Base-by-base conservation (phyloP, 2,888 invertebrate genomes). In the Sinopyrophorus schimmeli region DNA sequence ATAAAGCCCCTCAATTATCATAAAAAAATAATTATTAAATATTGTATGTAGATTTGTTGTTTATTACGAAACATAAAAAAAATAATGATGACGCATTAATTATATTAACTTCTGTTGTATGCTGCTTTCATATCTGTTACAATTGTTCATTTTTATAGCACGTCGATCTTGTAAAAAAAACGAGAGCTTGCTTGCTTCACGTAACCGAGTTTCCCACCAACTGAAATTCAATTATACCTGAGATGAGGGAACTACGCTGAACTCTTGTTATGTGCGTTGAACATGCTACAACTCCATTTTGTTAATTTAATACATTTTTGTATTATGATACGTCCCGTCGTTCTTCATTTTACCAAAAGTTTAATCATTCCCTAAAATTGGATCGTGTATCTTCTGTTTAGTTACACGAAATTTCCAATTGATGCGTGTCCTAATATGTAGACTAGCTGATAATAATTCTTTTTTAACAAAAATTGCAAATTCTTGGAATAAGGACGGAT, bases 241-340 rank as follows among this genome's bases (percentile, higher is more conserved):
- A 44, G 44, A 39, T 40, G 50, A 46, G 53, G 39, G 47, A 42
- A 44, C 40, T 49, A 32, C 50, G 47, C 44, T 47, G 41, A 57
- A 44, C 55, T 55, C 38, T 34, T 41, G 46, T 54, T 57, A 60
- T 59, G 56, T 48, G 40, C 40, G 43, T 46, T 47, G 52, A 55
- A 54, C 62, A 63, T 60, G 62, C 62, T 52, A 62, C 52, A 48
- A 43, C 55, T 42, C 62, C 61, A 60, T 61, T 60, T 57, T 56
- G 56, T 57, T 58, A 57, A 58, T 58, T 58, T 60, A 60, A 61
- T 59, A 60, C 53, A 58, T 55, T 55, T 58, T 52, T 44, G 54
- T 52, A 55, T 53, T 54, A 56, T 54, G 51, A 49, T 47, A 55
- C 54, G 48, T 48, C 47, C 50, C 42, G 47, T 56, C 53, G 37